Evolutionary conservation across 30 jellyfish, hydroid and myxozoan genomes (phyloP).

Genomic region (Chrysaora quinquecirrha): DNA sequence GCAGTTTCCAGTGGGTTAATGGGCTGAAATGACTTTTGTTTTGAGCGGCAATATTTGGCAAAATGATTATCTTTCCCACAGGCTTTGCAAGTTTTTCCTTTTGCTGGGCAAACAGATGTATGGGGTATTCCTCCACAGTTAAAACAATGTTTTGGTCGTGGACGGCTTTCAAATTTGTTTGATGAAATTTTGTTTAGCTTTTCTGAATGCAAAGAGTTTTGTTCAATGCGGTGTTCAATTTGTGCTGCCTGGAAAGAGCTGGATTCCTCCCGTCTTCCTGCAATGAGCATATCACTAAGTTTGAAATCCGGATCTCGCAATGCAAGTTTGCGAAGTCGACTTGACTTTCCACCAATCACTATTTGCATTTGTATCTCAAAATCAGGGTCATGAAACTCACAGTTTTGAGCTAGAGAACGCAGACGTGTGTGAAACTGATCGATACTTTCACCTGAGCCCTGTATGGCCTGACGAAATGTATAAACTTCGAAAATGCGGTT

Average conservation of each 20-base stretch:
- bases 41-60: slow-evolving; percentile 36
- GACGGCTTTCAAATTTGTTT: not conserved
- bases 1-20: not conserved
- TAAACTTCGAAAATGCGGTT: slow-evolving; percentile 1
- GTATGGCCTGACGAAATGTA: slow-evolving; percentile 13
- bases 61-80: slow-evolving; percentile 24
- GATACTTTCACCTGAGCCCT: not conserved
- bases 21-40: too few relatives aligned
- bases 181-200: too few relatives aligned
- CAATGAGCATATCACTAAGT: not conserved
- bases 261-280: not conserved
- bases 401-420: not conserved
- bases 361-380: not conserved
- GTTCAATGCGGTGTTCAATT: not conserved
- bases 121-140: slow-evolving; percentile 49
- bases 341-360: not conserved
- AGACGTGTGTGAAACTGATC: slow-evolving; percentile 13
- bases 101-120: slow-evolving; percentile 17
- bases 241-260: not conserved
- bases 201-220: too few relatives aligned
- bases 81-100: slow-evolving; percentile 22
- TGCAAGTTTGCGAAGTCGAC: not conserved
- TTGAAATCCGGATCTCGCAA: not conserved
- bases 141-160: slow-evolving; percentile 11
- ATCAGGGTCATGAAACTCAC: slow-evolving; percentile 2